Conservation (phyloP, 2,888 invertebrate species). For the Aromia moschata region DNA sequence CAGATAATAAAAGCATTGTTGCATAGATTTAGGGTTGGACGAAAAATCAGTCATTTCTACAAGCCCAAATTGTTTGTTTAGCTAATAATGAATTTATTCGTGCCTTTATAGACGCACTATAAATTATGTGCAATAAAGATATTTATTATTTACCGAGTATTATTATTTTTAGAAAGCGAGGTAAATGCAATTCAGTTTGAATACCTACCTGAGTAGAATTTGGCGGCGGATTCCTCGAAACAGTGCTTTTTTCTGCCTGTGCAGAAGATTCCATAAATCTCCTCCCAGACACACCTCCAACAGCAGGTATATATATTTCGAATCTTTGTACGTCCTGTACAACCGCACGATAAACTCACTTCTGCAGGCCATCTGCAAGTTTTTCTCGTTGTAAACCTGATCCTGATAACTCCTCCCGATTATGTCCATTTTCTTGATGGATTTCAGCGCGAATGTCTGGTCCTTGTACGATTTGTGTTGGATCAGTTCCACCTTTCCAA, state of each 20-base stretch:
- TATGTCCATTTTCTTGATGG: constrained; percentile 73
- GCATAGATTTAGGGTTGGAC: too few species aligned
- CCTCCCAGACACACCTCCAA: constrained; percentile 94
- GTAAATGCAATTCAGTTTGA: too few species aligned
- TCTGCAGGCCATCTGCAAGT: constrained; percentile 63
- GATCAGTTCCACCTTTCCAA: constrained; percentile 84
- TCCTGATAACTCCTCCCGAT: constrained; percentile 75
- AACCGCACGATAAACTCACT: constrained; percentile 69
- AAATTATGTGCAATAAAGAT: too few species aligned
- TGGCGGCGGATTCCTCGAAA: constrained; percentile 78
- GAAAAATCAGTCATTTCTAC: too few species aligned
- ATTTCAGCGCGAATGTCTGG: constrained; percentile 71
- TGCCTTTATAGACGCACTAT: too few species aligned
- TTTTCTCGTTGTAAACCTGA: constrained; percentile 74
- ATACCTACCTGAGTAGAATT: constrained; percentile 82
- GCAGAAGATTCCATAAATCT: constrained; percentile 90
- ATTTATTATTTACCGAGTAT: too few species aligned
- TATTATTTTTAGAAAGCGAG: too few species aligned
- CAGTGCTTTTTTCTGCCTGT: constrained; percentile 73
- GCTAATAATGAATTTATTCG: too few species aligned
- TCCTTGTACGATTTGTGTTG: constrained; percentile 55
- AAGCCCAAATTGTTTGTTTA: too few species aligned
- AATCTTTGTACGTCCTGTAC: constrained; percentile 88
- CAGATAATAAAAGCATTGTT: too few species aligned
- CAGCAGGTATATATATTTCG: constrained; percentile 89